Conservation (phyloP, 2,888 invertebrate species). For the Stratiomys singularior region DNA sequence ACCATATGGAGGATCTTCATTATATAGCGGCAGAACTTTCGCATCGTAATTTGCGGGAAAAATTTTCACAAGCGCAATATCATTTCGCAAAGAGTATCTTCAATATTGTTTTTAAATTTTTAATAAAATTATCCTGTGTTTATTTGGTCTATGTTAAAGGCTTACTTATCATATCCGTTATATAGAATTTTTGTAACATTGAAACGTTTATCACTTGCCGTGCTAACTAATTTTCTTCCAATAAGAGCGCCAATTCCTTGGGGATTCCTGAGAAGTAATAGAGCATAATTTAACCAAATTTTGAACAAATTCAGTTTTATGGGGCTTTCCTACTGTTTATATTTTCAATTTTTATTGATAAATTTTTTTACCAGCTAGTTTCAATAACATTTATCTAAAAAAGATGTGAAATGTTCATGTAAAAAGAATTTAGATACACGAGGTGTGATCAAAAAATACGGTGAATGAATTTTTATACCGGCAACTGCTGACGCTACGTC, state of each 20-base stretch:
- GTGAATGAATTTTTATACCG: too few species aligned
- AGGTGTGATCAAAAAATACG: too few species aligned
- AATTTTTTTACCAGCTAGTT: too few species aligned
- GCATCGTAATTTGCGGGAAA: slow-evolving; percentile 3
- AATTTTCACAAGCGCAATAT: slow-evolving; percentile 59
- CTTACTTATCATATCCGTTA: slow-evolving; percentile 55
- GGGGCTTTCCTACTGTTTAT: too few species aligned
- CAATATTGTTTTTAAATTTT: too few species aligned
- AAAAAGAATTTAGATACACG: too few species aligned
- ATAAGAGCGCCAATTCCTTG: slow-evolving; percentile 56
- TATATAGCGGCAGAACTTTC: not conserved
- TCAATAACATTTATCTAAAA: too few species aligned
- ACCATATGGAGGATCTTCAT: not conserved
- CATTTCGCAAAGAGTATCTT: slow-evolving; percentile 60
- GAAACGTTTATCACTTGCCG: not conserved
- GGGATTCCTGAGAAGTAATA: slow-evolving; percentile 54
- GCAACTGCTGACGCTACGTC: too few species aligned
- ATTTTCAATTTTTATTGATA: too few species aligned
- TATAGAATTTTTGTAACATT: slow-evolving; percentile 39
- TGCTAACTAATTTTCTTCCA: slow-evolving; percentile 54
- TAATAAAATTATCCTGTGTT: slow-evolving; percentile 10
- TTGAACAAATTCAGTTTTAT: too few species aligned
- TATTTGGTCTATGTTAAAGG: slow-evolving; percentile 17
- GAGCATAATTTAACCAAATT: too few species aligned
- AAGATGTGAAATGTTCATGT: too few species aligned